A percentile compares a stretch with the other conserved stretches of the same genome.
Conservation (phyloP, 2,113 vertebrate genomes). For the Catharus minimus region DNA sequence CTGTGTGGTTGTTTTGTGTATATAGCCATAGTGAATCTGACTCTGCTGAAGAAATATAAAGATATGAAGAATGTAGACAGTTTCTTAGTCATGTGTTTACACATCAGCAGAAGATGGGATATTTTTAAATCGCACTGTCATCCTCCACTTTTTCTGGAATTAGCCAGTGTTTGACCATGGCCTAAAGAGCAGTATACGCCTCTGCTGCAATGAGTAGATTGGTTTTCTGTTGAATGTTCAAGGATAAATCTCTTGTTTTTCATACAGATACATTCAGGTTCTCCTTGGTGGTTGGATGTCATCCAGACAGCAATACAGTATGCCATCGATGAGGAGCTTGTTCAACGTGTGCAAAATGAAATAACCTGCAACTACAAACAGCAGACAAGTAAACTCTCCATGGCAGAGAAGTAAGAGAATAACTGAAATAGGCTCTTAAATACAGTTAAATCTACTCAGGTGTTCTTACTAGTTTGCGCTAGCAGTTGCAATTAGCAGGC, state of each 20-base stretch:
- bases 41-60: neutral
- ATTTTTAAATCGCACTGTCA: neutral
- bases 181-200: neutral
- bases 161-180: neutral
- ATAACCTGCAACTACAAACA: slow-evolving; percentile 92
- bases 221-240: neutral
- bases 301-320: slow-evolving; percentile 86
- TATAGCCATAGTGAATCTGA: neutral
- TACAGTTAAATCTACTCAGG: neutral
- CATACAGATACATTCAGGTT: slow-evolving; percentile 71
- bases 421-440: neutral
- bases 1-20: neutral
- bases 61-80: neutral
- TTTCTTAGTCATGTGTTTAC: neutral
- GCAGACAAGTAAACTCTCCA: slow-evolving; percentile 86
- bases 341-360: slow-evolving; percentile 91
- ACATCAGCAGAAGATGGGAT: neutral
- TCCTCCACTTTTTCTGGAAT: neutral
- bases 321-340: slow-evolving; percentile 89
- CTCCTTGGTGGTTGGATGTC: slow-evolving; percentile 96
- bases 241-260: neutral
- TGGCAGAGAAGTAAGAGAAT: slow-evolving; percentile 93
- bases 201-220: neutral
- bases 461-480: neutral
- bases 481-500: neutral